A percentile compares a stretch with the other conserved stretches of the same genome.
phyloP scores from a whole-genome alignment of 2,888 invertebrate species.

The Agonopterix subpropinquella region DNA sequence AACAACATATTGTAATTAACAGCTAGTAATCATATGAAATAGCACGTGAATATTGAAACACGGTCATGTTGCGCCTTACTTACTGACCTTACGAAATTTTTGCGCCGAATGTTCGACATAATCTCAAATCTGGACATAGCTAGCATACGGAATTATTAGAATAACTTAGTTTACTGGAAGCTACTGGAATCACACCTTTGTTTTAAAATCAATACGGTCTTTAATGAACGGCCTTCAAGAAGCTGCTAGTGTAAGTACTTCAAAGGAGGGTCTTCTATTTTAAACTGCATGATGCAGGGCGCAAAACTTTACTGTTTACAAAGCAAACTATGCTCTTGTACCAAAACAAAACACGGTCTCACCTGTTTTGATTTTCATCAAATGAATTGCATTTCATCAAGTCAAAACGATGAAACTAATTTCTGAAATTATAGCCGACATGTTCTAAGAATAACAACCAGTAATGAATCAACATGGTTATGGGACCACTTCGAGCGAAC shows the following conservation, averaged over 20 bases:
- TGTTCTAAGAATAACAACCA: neutral
- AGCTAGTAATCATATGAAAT: conserved; percentile 29
- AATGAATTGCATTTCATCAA: conserved; percentile 1
- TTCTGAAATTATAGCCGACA: conserved; percentile 1
- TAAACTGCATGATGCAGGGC: too few species aligned
- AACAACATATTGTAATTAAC: conserved; percentile 20
- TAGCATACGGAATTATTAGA: too few species aligned
- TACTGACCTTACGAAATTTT: conserved; percentile 4
- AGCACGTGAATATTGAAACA: conserved; percentile 28
- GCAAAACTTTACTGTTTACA: neutral
- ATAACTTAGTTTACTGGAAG: too few species aligned
- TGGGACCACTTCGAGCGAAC: conserved; percentile 6
- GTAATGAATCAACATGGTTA: neutral
- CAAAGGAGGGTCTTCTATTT: too few species aligned
- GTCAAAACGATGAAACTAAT: conserved; percentile 5
- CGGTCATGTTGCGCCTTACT: conserved; percentile 25
- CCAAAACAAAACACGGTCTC: too few species aligned
- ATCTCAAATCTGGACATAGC: too few species aligned
- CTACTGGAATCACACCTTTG: too few species aligned
- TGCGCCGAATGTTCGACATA: conserved; percentile 3
- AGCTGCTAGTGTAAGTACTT: too few species aligned
- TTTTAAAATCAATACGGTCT: too few species aligned
- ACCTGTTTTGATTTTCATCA: neutral
- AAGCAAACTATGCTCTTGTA: conserved; percentile 3
- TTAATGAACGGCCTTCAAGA: too few species aligned